Percentiles rank a stretch among this genome's conserved stretches.
Conservation (phyloP, 2,113 vertebrate genomes). For the Acinonyx jubatus region DNA sequence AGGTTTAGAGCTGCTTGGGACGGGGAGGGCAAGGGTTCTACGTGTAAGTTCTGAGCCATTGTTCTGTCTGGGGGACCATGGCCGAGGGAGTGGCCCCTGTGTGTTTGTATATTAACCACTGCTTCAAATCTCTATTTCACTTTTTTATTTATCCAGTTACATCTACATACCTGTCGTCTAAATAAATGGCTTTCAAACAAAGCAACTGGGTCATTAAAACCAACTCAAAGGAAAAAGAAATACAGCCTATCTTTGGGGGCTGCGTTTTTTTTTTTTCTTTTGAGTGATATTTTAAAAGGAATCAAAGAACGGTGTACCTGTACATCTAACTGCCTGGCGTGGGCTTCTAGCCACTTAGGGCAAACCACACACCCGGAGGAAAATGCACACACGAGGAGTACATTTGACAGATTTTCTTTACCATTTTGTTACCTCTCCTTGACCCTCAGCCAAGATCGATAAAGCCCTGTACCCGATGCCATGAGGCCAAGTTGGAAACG, state of each 20-base stretch:
- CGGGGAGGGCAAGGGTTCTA: constrained; percentile 29
- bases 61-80: constrained; percentile 68
- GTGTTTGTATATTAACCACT: constrained; percentile 81
- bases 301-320: background rate
- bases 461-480: background rate
- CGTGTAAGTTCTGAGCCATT: constrained; percentile 83
- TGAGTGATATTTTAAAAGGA: constrained; percentile 9
- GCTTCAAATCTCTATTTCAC: constrained; percentile 73
- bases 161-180: constrained; percentile 64
- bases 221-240: constrained; percentile 17
- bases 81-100: constrained; percentile 70
- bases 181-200: constrained; percentile 80
- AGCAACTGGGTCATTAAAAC: constrained; percentile 79
- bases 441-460: background rate
- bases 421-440: background rate
- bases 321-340: background rate
- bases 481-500: background rate
- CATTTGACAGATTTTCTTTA: background rate
- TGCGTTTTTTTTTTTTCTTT: background rate
- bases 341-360: background rate
- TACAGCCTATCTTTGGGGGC: background rate
- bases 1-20: constrained; percentile 64
- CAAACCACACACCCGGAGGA: background rate
- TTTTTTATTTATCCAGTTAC: constrained; percentile 78
- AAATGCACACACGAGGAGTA: background rate